phyloP scores from a whole-genome alignment of 2,888 invertebrate species.

The Tiphia femorata region DNA sequence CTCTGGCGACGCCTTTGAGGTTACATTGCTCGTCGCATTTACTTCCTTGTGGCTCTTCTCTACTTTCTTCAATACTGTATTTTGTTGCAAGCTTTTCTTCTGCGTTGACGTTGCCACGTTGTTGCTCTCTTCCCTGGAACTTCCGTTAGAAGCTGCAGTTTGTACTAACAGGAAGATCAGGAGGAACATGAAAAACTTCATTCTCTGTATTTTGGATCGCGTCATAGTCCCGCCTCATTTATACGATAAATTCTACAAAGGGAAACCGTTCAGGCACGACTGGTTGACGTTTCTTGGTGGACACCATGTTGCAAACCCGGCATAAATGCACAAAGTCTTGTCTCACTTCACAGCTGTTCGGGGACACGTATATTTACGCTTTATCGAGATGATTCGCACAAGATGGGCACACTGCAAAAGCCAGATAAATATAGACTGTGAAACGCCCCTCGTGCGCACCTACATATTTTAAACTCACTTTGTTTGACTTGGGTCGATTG shows the following conservation, averaged over 20 bases:
- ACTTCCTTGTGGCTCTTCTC: conserved; percentile 13
- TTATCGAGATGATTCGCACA: conserved; percentile 8
- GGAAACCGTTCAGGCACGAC: conserved; percentile 23
- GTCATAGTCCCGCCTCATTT: conserved; percentile 49
- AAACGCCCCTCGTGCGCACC: conserved; percentile 6
- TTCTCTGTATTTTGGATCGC: conserved; percentile 46
- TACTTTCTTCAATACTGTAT: conserved; percentile 1
- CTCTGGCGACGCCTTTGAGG: conserved; percentile 26
- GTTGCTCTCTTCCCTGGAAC: conserved; percentile 24
- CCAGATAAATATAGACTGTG: conserved; percentile 25
- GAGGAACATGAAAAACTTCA: conserved; percentile 46
- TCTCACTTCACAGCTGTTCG: conserved; percentile 7
- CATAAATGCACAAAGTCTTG: conserved; percentile 7
- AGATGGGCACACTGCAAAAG: not conserved
- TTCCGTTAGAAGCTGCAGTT: conserved; percentile 38
- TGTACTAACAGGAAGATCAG: conserved; percentile 45
- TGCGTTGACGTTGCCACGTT: conserved; percentile 8
- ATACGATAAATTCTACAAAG: conserved; percentile 20
- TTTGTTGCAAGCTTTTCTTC: conserved; percentile 17
- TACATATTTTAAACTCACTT: conserved; percentile 1
- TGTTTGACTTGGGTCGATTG: not conserved
- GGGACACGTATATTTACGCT: not conserved
- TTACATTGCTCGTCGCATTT: conserved; percentile 29
- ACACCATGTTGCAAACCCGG: conserved; percentile 42
- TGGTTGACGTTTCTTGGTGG: conserved; percentile 23